A percentile compares a stretch with the other conserved stretches of the same genome.
Evolutionary conservation across 2,888 invertebrate genomes (phyloP).

Genomic region (Zygaena filipendulae): DNA sequence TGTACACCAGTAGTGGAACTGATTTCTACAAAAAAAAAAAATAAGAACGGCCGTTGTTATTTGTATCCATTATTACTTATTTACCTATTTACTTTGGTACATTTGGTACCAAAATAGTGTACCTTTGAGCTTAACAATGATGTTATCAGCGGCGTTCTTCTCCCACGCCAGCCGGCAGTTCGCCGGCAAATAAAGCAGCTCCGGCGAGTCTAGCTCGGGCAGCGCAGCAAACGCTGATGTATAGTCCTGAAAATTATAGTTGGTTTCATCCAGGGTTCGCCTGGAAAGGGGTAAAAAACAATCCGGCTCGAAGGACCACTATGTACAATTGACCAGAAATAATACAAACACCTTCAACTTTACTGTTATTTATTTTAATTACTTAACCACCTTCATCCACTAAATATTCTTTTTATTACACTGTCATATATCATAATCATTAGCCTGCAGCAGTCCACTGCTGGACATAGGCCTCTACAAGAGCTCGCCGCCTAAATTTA

Average conservation of each 20-base stretch:
- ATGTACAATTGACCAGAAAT: no score
- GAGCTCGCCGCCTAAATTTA: no score
- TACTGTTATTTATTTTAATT: background rate
- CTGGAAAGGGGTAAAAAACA: no score
- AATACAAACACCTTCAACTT: constrained; percentile 2
- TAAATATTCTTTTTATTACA: background rate
- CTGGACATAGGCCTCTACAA: no score
- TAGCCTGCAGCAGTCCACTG: no score
- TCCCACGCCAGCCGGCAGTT: constrained; percentile 91
- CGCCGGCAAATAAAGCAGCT: constrained; percentile 84
- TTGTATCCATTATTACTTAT: no score
- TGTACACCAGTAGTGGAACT: constrained; percentile 32
- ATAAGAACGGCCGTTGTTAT: no score
- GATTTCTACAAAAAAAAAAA: constrained; percentile 30
- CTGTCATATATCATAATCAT: no score
- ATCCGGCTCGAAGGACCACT: no score
- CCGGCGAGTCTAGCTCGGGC: constrained; percentile 78
- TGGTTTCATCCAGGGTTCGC: no score
- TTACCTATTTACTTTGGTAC: no score
- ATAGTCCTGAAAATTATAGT: constrained; percentile 68
- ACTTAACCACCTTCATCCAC: background rate
- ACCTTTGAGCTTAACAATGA: constrained; percentile 74
- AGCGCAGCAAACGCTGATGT: constrained; percentile 72
- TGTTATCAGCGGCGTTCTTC: constrained; percentile 69
- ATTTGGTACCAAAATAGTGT: no score